Evolutionary conservation across 2,888 invertebrate species (phyloP).

Genomic region (Phyto melanocephala): DNA sequence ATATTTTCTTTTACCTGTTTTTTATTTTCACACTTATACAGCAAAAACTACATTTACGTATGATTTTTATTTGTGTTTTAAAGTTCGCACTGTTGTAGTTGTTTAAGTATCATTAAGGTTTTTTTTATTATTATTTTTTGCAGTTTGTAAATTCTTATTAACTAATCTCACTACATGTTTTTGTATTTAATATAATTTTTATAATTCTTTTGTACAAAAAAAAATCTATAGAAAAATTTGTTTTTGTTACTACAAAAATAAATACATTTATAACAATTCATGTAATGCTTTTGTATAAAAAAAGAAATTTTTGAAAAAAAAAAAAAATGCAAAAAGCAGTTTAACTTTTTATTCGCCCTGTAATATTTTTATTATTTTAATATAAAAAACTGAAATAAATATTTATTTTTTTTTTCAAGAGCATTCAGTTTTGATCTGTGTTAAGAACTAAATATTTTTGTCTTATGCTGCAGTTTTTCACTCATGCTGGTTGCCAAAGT

Average conservation of each 20-base stretch:
- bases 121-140: slow-evolving; percentile 11
- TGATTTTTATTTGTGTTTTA: slow-evolving; percentile 8
- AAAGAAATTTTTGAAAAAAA: slow-evolving; percentile 31
- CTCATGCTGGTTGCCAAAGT: too few species aligned
- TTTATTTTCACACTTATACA: slow-evolving; percentile 63
- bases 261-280: slow-evolving; percentile 60
- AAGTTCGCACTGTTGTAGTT: neutral
- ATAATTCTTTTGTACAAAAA: too few species aligned
- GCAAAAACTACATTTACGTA: slow-evolving; percentile 64
- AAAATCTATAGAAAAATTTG: slow-evolving; percentile 53
- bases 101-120: slow-evolving; percentile 1
- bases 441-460: too few species aligned
- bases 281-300: slow-evolving; percentile 36
- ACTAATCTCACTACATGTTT: slow-evolving; percentile 63
- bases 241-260: slow-evolving; percentile 59
- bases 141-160: slow-evolving; percentile 59
- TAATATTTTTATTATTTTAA: slow-evolving; percentile 22
- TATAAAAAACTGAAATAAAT: neutral
- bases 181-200: slow-evolving; percentile 40
- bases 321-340: slow-evolving; percentile 51
- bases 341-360: slow-evolving; percentile 60
- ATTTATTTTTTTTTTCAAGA: neutral
- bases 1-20: slow-evolving; percentile 11
- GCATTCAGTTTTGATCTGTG: slow-evolving; percentile 1
- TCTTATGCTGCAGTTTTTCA: too few species aligned